Percentiles rank a stretch among this genome's conserved stretches.
These are phyloP conservation scores for Callopanchax toddi DNA, from an alignment of 2,113 vertebrate genomes.

Conservation along the genomic window DNA sequence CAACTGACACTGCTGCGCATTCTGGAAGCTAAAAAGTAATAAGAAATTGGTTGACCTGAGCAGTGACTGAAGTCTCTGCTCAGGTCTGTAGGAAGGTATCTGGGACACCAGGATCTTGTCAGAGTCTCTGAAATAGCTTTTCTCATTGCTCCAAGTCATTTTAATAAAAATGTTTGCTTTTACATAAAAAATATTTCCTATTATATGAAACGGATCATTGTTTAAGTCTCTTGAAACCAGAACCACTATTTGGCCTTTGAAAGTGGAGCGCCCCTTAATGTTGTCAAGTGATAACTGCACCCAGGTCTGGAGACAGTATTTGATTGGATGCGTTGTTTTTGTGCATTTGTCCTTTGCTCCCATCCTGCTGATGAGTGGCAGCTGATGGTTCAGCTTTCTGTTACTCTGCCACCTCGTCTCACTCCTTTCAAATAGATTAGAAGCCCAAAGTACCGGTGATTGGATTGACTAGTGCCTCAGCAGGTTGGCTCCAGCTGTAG, in stretches of 20 bases:
- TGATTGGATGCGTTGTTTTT: conserved; percentile 9
- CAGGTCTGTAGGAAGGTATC: no score
- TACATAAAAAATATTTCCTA: no score
- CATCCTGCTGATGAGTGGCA: conserved; percentile 30
- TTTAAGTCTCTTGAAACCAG: no score
- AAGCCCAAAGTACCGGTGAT: conserved; percentile 1
- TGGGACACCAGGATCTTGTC: no score
- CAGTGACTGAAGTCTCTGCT: no score
- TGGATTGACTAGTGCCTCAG: conserved; percentile 30
- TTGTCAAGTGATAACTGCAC: conserved; percentile 9
- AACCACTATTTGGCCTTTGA: conserved; percentile 9
- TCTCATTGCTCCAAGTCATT: no score
- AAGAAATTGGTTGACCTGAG: no score
- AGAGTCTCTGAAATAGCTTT: no score
- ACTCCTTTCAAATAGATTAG: conserved; percentile 11
- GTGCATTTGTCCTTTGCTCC: conserved; percentile 1
- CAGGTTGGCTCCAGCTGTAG: conserved; percentile 8
- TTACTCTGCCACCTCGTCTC: conserved; percentile 16
- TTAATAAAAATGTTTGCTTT: no score
- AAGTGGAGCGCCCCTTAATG: conserved; percentile 59
- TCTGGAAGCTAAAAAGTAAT: no score
- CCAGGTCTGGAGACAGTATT: background rate
- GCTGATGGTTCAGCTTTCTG: conserved; percentile 58
- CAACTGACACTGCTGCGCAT: no score
- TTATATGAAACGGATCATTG: no score